Evolutionary conservation across 2,113 vertebrate species (phyloP).

Genomic region (Blennius ocellaris): DNA sequence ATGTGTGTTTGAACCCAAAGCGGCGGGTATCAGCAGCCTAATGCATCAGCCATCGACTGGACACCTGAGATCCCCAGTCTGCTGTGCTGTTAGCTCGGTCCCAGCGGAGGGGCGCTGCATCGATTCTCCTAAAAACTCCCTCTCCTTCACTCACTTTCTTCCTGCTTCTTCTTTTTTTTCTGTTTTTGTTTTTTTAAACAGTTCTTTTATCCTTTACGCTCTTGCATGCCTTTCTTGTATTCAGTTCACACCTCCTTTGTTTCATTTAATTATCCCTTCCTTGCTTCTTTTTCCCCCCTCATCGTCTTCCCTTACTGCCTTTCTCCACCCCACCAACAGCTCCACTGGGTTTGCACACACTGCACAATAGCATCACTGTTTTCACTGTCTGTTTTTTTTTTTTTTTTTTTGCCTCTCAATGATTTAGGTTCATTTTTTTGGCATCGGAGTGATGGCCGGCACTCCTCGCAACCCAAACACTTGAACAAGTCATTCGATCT

Average conservation of each 20-base stretch:
- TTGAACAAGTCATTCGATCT: conserved; percentile 72
- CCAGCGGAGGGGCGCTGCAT: conserved; percentile 69
- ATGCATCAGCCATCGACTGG: conserved; percentile 88
- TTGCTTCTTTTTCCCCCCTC: conserved; percentile 37
- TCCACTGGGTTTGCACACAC: conserved; percentile 43
- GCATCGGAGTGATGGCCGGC: conserved; percentile 60
- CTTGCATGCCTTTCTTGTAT: conserved; percentile 20
- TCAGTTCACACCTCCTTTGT: conserved; percentile 55
- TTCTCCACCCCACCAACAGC: conserved; percentile 28
- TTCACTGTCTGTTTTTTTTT: conserved; percentile 58
- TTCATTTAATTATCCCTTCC: conserved; percentile 38
- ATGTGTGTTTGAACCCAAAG: conserved; percentile 88
- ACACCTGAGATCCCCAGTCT: conserved; percentile 80
- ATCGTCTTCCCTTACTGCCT: conserved; percentile 42
- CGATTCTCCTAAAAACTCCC: conserved; percentile 68
- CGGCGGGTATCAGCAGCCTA: conserved; percentile 80
- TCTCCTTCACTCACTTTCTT: conserved; percentile 51
- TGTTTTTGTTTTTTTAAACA: conserved; percentile 17
- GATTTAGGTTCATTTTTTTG: conserved; percentile 70
- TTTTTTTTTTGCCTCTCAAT: conserved; percentile 50
- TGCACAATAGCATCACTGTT: conserved; percentile 76
- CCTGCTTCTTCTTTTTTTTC: conserved; percentile 35
- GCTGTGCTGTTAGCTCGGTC: conserved; percentile 69
- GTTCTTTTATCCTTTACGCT: conserved; percentile 19
- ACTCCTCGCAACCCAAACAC: conserved; percentile 72